These are phyloP conservation scores for Epicampocera succincta DNA, from an alignment of 2,888 invertebrate genomes.

Conservation along the genomic window DNA sequence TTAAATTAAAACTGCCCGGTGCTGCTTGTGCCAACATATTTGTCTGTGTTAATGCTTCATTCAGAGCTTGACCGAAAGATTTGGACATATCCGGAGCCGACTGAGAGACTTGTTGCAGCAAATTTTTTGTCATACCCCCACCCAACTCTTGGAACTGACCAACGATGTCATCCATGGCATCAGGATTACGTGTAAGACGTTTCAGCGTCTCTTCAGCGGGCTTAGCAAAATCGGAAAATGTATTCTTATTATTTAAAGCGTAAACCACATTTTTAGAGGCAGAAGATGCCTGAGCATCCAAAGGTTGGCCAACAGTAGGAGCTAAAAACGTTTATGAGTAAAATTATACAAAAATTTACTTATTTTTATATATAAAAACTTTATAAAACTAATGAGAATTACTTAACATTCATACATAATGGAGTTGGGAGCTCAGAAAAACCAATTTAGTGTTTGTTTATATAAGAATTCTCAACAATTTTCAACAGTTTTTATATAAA, in stretches of 20 bases:
- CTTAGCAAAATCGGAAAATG: constrained; percentile 57
- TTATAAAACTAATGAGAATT: no score
- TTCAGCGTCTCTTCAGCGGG: constrained; percentile 34
- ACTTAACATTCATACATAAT: no score
- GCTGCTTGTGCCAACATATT: constrained; percentile 36
- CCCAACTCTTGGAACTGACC: constrained; percentile 26
- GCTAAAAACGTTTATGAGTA: constrained; percentile 32
- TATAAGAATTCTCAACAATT: no score
- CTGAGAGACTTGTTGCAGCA: constrained; percentile 31
- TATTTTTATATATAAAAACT: no score
- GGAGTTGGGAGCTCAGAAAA: no score
- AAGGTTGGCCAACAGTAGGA: constrained; percentile 21
- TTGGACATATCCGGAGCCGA: constrained; percentile 48
- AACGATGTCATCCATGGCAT: constrained; percentile 33
- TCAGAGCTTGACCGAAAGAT: constrained; percentile 33
- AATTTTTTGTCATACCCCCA: constrained; percentile 19
- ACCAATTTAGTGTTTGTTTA: no score
- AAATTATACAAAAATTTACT: no score
- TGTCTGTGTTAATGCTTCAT: constrained; percentile 38
- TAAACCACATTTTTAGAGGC: constrained; percentile 74
- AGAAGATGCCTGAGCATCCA: constrained; percentile 71
- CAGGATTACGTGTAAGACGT: constrained; percentile 60
- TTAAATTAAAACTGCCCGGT: constrained; percentile 38
- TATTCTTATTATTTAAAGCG: constrained; percentile 75
- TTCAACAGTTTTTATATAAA: no score